A percentile compares a stretch with the other conserved stretches of the same genome.
Conservation (phyloP, 2,888 invertebrate species). For the Drosophila neonasuta region DNA sequence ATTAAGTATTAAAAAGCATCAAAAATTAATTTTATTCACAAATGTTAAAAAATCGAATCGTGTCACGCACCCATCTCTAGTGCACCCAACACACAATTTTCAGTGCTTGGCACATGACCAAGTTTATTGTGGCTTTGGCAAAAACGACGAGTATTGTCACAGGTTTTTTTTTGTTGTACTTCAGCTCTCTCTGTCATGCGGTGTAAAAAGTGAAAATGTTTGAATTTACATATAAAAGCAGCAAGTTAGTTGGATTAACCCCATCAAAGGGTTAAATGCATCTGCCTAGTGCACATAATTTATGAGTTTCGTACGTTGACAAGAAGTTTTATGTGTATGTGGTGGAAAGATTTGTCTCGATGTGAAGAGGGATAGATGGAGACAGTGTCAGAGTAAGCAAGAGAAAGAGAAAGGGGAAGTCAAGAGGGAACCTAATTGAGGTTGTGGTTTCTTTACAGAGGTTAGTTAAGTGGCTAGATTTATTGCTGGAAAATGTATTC, state of each 20-base stretch:
- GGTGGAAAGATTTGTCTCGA: conserved; percentile 12
- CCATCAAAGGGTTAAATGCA: conserved; percentile 60
- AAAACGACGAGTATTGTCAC: conserved; percentile 32
- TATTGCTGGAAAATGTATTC: conserved; percentile 1
- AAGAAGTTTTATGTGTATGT: conserved; percentile 2
- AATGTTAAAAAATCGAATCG: too few species aligned
- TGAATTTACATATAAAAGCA: conserved; percentile 58
- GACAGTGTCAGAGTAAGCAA: background rate
- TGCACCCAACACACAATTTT: background rate
- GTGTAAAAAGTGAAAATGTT: conserved; percentile 47
- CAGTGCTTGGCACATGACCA: conserved; percentile 50
- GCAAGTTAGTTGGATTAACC: conserved; percentile 25
- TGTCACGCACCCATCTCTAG: conserved; percentile 5
- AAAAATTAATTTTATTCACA: too few species aligned
- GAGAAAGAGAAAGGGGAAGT: background rate
- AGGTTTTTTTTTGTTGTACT: conserved; percentile 7
- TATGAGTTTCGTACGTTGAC: conserved; percentile 36
- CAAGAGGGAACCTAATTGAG: conserved; percentile 35
- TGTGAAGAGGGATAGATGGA: background rate
- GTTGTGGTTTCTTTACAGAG: conserved; percentile 36
- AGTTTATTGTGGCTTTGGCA: conserved; percentile 48
- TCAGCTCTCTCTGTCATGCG: background rate
- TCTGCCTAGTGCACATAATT: conserved; percentile 43
- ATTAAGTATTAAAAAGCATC: too few species aligned
- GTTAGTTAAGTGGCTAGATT: conserved; percentile 32